Evolutionary conservation across 2,888 invertebrate species (phyloP), one percentile per base, ranked within the genome.

Genomic region (Ectobius pallidus): DNA sequence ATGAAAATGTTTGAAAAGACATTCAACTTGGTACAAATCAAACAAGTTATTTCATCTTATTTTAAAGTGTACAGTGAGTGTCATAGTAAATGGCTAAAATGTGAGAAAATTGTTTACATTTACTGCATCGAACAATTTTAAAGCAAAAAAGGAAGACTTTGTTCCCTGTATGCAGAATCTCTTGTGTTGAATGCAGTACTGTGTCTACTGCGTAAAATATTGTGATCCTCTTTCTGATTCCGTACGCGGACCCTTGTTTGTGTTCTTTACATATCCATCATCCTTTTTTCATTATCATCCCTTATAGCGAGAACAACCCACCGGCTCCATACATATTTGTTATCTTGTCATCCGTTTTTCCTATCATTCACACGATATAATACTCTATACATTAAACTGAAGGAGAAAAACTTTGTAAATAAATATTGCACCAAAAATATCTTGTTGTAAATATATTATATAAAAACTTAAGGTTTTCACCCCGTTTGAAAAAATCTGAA

Each of bases 401-500:
- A 72, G n/a, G n/a, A n/a, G 49, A 46, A 69, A 69, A 68, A 70
- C 63, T 73, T 75, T 75, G 75, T 75, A 75, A 67, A 75, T 75
- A 75, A n/a, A 49, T 68, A 73, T 67, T 74, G 73, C 75, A 73
- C 73, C 71, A 72, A 63, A 74, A 72, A 69, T 49, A 69, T 72
- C 69, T 73, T 75, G 73, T 75, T 75, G 75, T 75, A 73, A 49
- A 73, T 73, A 72, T 58, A 71, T 73, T 52, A 69, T 71, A 73
- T 65, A 71, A 65, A 46, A 63, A 30, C 55, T 70, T 49, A 73
- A 73, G 75, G 69, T 71, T 75, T 75, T 74, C 75, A 73, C 75
- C 75, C 75, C 73, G 73, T 75, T 75, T 69, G 72, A 73, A 75
- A 70, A 70, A 73, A 73, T 73, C 71, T 75, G 73, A 75, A 74